Base-by-base conservation (phyloP, 1,140 invertebrate species). In the Trichogramma pretiosum region DNA sequence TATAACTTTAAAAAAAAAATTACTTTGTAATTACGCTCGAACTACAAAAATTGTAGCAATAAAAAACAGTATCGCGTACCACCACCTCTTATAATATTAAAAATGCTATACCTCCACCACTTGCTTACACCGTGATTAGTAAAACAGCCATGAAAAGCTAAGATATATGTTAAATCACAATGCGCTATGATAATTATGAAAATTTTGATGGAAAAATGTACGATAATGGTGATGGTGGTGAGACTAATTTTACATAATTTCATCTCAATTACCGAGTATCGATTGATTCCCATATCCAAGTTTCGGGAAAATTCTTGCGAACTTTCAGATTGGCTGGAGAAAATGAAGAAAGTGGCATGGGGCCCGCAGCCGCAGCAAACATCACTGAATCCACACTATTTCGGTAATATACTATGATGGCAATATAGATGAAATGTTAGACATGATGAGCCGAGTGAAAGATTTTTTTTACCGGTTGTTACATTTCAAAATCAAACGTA, bases 271-370 rank as follows among this genome's bases (percentile, higher is more conserved):
- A 79, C 77, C 76, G 74, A 63, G 70, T 64, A 46, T 77, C 74
- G 64, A 76, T 60, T 66, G 63, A 65, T 63, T 78, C 64, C 77
- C 76, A 82, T 64, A 80, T 68, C 78, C 79, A 82, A 48, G 78
- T 79, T 74, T 81, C 79, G 47, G 77, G 74, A 60, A 82, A 82
- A 66, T 78, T 70, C 63, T 74, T 75, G 58, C 78, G 71, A 54
- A 77, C 64, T 70, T 70, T 71, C 50, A 68, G 61, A 56, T 65
- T 69, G 62, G 65, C 62, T 39, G 64, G 50, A 52, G 64, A 54
- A 44, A 62, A 58, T 53, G 61, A 56, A 47, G 59, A 53, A n/a
- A n/a, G n/a, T 52, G 61, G 46, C 53, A 52, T 57, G 56, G 56
- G 48, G 58, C 53, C 53, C 59, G 46, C 62, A 46, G 52, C 61